Evolutionary conservation across 2,888 invertebrate genomes (phyloP), one percentile per base, ranked within the genome.

Genomic region (Erynnis tages): DNA sequence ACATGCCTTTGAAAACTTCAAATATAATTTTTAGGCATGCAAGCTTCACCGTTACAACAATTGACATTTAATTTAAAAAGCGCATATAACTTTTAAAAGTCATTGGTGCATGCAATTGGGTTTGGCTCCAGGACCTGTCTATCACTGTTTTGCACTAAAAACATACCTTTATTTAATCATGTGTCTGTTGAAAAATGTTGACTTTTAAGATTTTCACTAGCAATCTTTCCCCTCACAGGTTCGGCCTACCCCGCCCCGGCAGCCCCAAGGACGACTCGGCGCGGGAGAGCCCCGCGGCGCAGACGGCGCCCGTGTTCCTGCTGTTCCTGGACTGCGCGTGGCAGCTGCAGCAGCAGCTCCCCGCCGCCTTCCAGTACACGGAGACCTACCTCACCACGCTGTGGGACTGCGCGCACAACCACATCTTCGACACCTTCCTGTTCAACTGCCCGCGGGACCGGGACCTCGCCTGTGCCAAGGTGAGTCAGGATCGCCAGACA

Each of bases 281-380:
- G 14, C 37, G 47, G 13, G 48, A 67, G 0, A 71, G 71, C 19
- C 74, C 74, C 1, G 29, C 69, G 2, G 32, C 95, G 82, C 79
- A 79, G 32, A 11, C 64, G 0, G 93, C 96, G 41, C 98, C 98
- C 0, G 90, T 98, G 43, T 96, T 98, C 77, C 91, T 98, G 38
- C 87, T 98, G 41, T 98, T 96, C 84, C 91, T 99, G 64, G 98
- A 99, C 82, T 96, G 97, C 79, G 94, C 95, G 48, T 97, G 97
- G 96, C 98, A 98, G 87, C 88, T 98, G 45, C 82, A 94, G 63
- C 93, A 94, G 64, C 98, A 98, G 86, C 97, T 94, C 82, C 97
- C 97, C 0, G 91, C 94, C 0, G 93, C 94, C 62, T 98, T 98
- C 85, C 96, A 97, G 84, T 97, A 96, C 88, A 94, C 96, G 11